Conservation (phyloP, 1,140 invertebrate genomes). For the Drosophila novamexicana region DNA sequence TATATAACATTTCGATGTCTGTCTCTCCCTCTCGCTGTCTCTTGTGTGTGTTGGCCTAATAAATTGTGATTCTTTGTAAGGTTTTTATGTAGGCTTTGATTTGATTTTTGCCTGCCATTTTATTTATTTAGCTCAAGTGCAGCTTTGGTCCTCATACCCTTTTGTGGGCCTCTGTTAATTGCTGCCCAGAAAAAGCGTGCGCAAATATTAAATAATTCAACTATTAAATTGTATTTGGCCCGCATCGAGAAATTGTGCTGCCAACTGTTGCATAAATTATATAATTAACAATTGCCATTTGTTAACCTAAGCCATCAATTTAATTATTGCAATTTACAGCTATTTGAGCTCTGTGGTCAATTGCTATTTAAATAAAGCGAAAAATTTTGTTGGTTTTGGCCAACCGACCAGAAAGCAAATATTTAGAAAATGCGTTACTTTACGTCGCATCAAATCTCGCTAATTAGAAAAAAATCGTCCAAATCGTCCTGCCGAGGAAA, state of each 20-base stretch:
- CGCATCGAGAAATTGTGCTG: background rate
- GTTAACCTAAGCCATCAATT: conserved; percentile 50
- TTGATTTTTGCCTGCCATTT: conserved; percentile 68
- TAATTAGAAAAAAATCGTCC: conserved; percentile 69
- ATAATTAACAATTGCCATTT: conserved; percentile 54
- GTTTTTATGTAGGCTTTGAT: conserved; percentile 76
- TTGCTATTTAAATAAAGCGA: conserved; percentile 33
- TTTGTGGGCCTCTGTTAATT: conserved; percentile 30
- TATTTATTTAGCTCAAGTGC: conserved; percentile 75
- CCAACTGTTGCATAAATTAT: conserved; percentile 42
- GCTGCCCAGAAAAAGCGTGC: background rate
- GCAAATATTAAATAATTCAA: conserved; percentile 5
- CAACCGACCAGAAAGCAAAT: conserved; percentile 31
- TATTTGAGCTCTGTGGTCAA: conserved; percentile 41
- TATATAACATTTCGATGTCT: conserved; percentile 68
- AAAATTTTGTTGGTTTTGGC: conserved; percentile 1
- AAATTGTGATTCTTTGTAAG: conserved; percentile 76
- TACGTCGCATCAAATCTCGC: conserved; percentile 26
- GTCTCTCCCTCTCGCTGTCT: conserved; percentile 15
- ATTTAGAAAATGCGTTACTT: conserved; percentile 51
- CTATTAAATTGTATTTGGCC: conserved; percentile 12
- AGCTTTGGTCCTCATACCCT: conserved; percentile 23
- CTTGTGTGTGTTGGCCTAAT: conserved; percentile 55
- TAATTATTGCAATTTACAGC: conserved; percentile 67
- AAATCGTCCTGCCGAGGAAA: background rate